These are phyloP conservation scores for Drosophila obscura DNA, from an alignment of 1,140 invertebrate species.

Conservation along the genomic window DNA sequence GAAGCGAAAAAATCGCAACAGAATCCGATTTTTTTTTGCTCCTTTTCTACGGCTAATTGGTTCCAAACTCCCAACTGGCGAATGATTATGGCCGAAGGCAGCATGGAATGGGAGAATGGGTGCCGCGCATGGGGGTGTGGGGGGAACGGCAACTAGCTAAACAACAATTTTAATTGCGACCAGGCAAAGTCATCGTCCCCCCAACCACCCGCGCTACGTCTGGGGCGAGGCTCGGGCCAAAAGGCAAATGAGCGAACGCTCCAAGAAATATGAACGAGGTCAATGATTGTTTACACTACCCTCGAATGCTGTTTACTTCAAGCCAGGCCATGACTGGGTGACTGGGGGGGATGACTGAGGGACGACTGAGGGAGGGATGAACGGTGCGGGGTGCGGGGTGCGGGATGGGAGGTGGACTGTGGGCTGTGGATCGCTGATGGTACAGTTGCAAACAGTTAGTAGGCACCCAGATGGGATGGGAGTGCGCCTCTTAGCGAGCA, in stretches of 20 bases:
- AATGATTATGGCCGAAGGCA: conserved; percentile 8
- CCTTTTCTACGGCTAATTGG: conserved; percentile 54
- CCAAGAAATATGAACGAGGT: conserved; percentile 80
- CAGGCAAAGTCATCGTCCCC: conserved; percentile 38
- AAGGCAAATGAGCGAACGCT: conserved; percentile 70
- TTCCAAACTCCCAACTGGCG: conserved; percentile 50
- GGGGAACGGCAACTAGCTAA: conserved; percentile 42
- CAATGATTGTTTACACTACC: conserved; percentile 83
- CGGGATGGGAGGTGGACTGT: background rate
- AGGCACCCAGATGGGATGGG: conserved; percentile 20
- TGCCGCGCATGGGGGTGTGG: background rate
- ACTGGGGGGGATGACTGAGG: no score
- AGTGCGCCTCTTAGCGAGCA: conserved; percentile 1
- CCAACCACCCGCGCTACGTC: conserved; percentile 11
- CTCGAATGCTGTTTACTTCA: conserved; percentile 77
- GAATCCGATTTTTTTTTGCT: conserved; percentile 39
- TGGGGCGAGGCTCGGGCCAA: conserved; percentile 56
- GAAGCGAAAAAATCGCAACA: conserved; percentile 20
- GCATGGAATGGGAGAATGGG: background rate
- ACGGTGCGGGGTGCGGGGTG: background rate
- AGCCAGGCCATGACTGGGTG: background rate
- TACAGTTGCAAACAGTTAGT: background rate
- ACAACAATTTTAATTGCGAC: conserved; percentile 75
- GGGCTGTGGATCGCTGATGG: conserved; percentile 15
- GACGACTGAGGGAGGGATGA: no score